Evolutionary conservation across 2,113 vertebrate genomes (phyloP).

Genomic region (Panthera leo): DNA sequence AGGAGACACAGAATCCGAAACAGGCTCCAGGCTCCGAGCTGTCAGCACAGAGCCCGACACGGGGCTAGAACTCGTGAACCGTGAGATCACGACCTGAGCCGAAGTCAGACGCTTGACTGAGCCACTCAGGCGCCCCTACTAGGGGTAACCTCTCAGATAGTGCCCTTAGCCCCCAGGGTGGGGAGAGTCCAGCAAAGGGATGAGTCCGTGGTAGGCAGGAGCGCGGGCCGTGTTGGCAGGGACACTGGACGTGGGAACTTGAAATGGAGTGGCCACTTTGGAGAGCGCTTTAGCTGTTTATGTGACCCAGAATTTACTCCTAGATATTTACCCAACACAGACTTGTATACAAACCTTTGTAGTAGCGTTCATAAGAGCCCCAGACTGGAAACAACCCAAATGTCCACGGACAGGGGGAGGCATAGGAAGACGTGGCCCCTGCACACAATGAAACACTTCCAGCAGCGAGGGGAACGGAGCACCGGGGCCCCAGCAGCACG

Average conservation of each 20-base stretch:
- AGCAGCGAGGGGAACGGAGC: rapidly evolving
- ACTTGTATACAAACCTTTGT: not conserved
- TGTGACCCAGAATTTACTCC: not conserved
- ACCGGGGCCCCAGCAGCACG: not conserved
- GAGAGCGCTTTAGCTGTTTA: not conserved
- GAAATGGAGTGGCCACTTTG: not conserved
- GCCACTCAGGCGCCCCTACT: no score
- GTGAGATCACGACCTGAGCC: no score
- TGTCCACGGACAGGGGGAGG: rapidly evolving
- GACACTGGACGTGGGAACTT: not conserved
- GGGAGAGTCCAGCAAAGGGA: not conserved
- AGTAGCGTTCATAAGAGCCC: no score
- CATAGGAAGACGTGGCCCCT: rapidly evolving
- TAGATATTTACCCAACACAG: not conserved
- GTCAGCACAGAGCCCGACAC: no score
- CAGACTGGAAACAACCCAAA: rapidly evolving
- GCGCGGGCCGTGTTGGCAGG: not conserved
- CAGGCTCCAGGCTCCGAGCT: no score
- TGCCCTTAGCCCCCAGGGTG: not conserved
- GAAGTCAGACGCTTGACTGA: no score
- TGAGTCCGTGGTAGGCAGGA: rapidly evolving
- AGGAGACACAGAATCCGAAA: no score
- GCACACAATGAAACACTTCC: rapidly evolving
- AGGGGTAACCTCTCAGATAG: no score
- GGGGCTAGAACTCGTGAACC: no score